These are phyloP conservation scores for Acanthococcus lagerstroemiae DNA, from an alignment of 2,888 invertebrate genomes.

Conservation along the genomic window DNA sequence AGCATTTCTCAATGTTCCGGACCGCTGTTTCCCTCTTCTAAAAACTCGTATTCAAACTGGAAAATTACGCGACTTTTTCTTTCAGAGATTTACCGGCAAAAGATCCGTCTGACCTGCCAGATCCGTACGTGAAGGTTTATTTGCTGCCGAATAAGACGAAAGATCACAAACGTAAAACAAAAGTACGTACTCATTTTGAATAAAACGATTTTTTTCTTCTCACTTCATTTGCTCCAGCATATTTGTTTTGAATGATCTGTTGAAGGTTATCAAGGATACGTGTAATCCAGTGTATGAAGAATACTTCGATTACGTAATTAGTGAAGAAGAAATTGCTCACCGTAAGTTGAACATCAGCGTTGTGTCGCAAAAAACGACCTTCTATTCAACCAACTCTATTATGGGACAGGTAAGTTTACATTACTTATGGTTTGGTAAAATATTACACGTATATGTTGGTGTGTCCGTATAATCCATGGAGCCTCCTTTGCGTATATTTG, in stretches of 20 bases:
- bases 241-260: conserved; percentile 30
- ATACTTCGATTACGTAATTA: conserved; percentile 78
- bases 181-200: conserved; percentile 24
- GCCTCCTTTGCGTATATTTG: too few species aligned
- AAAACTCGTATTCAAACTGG: not conserved
- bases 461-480: too few species aligned
- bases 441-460: too few species aligned
- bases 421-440: too few species aligned
- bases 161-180: conserved; percentile 59
- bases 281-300: conserved; percentile 87
- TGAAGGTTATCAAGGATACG: conserved; percentile 67
- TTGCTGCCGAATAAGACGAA: conserved; percentile 72
- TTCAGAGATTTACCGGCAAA: conserved; percentile 66
- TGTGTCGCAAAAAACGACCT: conserved; percentile 71
- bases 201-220: not conserved
- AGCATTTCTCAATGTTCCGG: not conserved
- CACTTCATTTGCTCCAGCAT: not conserved
- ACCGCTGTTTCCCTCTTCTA: not conserved
- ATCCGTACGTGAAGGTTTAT: conserved; percentile 82
- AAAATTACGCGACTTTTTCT: conserved; percentile 32
- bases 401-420: conserved; percentile 12
- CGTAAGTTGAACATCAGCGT: conserved; percentile 75
- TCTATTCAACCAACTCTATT: conserved; percentile 5
- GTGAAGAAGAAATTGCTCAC: conserved; percentile 64
- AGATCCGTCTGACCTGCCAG: conserved; percentile 73